Conservation (phyloP, 92 coral and sea anemone species). For the Zoanthus solanderi region DNA sequence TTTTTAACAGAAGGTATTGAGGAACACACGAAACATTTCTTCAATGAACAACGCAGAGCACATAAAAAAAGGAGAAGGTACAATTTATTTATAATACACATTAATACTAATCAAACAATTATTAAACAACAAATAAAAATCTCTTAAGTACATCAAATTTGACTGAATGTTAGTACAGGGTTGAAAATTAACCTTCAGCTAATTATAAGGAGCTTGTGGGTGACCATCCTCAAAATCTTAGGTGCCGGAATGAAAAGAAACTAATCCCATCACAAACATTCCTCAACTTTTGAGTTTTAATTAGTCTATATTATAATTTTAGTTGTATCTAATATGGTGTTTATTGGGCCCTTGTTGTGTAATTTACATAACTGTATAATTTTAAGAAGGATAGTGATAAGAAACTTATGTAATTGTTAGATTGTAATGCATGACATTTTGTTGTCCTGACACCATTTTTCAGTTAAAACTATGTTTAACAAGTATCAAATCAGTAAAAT, state of each 20-base stretch:
- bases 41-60: constrained; percentile 43
- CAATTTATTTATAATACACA: constrained; percentile 1
- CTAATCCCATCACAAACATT: not conserved
- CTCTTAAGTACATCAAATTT: not conserved
- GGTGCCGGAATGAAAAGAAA: not conserved
- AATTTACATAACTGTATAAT: not conserved
- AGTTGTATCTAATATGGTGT: not conserved
- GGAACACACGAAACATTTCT: constrained; percentile 33
- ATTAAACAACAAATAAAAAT: not conserved
- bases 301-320: not conserved
- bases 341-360: not conserved
- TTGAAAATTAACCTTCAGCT: not conserved
- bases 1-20: constrained; percentile 47
- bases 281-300: constrained; percentile 12
- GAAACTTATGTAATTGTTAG: constrained; percentile 1
- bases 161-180: constrained; percentile 6
- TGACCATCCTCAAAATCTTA: constrained; percentile 13
- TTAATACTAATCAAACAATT: constrained; percentile 10
- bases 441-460: not conserved
- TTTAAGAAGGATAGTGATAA: not conserved
- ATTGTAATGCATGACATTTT: not conserved
- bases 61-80: constrained; percentile 11
- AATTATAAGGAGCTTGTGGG: constrained; percentile 2
- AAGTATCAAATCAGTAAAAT: not conserved
- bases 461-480: not conserved